A percentile compares a stretch with the other conserved stretches of the same genome.
Conservation (phyloP, 2,113 vertebrate genomes). For the Haliaeetus leucogaster region DNA sequence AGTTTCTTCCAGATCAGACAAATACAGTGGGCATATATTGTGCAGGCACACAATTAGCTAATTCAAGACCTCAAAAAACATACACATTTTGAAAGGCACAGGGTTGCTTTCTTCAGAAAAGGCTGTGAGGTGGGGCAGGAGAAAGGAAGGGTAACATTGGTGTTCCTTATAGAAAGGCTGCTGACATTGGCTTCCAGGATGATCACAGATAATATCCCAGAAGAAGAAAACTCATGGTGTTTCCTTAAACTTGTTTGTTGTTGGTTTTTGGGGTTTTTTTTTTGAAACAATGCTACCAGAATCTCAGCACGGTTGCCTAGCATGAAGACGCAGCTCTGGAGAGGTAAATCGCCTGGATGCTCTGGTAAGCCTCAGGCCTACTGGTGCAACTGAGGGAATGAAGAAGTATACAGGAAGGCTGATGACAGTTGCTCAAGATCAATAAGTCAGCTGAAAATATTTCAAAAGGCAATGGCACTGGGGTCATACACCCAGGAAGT, state of each 20-base stretch:
- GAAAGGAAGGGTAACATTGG: not conserved
- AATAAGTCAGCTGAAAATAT: not conserved
- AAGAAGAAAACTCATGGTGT: not conserved
- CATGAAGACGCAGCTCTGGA: not conserved
- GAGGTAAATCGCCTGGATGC: accelerated
- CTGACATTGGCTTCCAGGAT: not conserved
- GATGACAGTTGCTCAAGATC: not conserved
- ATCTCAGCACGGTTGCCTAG: not conserved
- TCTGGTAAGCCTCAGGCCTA: accelerated
- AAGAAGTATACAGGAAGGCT: not conserved
- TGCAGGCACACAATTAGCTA: not conserved
- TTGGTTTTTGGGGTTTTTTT: not conserved
- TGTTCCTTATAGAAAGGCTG: not conserved
- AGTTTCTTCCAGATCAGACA: not conserved
- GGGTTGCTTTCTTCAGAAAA: not conserved
- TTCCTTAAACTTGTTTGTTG: not conserved
- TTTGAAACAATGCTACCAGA: not conserved
- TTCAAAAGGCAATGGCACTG: not conserved
- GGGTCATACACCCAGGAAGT: not conserved
- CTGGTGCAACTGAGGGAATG: not conserved
- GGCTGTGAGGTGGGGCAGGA: not conserved
- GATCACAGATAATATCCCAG: not conserved
- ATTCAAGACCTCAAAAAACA: not conserved
- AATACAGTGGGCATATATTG: not conserved
- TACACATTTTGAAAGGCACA: not conserved